Evolutionary conservation across 1,140 invertebrate genomes (phyloP).

Genomic region (Scylla paramamosain): DNA sequence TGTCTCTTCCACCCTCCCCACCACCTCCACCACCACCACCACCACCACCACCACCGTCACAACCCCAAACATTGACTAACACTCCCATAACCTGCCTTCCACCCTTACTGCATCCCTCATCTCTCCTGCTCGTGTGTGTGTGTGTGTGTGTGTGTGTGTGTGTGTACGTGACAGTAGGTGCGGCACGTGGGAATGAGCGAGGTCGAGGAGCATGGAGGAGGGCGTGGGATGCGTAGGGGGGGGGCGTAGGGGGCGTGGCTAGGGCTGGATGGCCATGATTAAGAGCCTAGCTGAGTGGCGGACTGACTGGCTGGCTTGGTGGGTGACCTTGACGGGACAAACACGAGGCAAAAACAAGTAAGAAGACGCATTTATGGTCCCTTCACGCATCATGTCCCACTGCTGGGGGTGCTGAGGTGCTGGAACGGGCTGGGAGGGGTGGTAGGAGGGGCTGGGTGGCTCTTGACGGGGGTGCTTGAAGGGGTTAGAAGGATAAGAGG

Average conservation of each 20-base stretch:
- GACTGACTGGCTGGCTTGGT: neutral
- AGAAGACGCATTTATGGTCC: neutral
- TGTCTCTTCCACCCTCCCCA: neutral
- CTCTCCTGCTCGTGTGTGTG: neutral
- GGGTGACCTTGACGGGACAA: neutral
- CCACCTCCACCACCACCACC: neutral
- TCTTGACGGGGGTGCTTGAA: too few species aligned
- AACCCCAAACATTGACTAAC: neutral
- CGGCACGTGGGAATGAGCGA: neutral
- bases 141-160: conserved; percentile 8
- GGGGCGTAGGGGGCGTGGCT: neutral
- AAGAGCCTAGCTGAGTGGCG: too few species aligned
- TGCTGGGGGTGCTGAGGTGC: neutral
- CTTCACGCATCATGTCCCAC: neutral
- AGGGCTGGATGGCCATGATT: neutral
- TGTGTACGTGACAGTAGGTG: neutral
- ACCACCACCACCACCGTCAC: neutral
- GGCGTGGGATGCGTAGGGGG: neutral
- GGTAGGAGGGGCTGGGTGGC: too few species aligned
- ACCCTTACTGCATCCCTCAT: neutral
- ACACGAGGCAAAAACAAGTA: too few species aligned
- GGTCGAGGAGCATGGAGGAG: neutral
- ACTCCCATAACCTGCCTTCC: neutral
- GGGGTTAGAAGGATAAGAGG: too few species aligned
- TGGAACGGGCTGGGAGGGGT: neutral